Percentiles rank a stretch among this genome's conserved stretches.
Evolutionary conservation across 2,113 vertebrate species (phyloP).

Genomic region (Pseudonaja textilis): DNA sequence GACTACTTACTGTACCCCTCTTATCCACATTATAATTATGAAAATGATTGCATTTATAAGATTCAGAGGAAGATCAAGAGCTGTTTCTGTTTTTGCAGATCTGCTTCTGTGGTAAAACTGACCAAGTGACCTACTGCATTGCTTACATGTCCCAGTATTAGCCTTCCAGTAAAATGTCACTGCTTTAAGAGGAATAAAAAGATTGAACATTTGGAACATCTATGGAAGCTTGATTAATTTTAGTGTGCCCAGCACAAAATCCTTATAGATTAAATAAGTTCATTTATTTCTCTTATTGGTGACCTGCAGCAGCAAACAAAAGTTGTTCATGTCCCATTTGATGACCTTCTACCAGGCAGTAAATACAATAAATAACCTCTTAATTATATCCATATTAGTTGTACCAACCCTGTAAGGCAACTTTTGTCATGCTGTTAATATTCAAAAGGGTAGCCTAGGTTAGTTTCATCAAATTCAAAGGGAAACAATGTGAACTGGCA

Average conservation of each 20-base stretch:
- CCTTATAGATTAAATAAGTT: neutral
- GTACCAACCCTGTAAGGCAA: slow-evolving; percentile 24
- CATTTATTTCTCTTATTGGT: slow-evolving; percentile 29
- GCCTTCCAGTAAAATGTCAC: neutral
- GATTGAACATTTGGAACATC: neutral
- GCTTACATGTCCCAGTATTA: neutral
- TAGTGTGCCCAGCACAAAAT: neutral
- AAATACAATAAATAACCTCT: slow-evolving; percentile 44
- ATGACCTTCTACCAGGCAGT: slow-evolving; percentile 34
- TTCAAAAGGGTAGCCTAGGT: slow-evolving; percentile 41
- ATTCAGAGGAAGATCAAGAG: neutral
- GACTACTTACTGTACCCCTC: neutral
- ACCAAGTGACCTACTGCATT: neutral
- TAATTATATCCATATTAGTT: slow-evolving; percentile 42
- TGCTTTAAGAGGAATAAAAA: neutral
- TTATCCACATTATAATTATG: neutral
- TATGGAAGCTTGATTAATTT: neutral
- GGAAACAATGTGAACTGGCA: slow-evolving; percentile 20
- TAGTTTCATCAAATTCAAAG: slow-evolving; percentile 39
- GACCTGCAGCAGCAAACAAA: slow-evolving; percentile 33
- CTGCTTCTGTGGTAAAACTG: neutral
- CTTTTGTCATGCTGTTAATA: slow-evolving; percentile 56
- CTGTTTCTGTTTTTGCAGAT: neutral
- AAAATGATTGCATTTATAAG: neutral
- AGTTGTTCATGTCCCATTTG: slow-evolving; percentile 42